Percentiles rank a stretch among this genome's conserved stretches.
Conservation (phyloP, 2,888 invertebrate species). For the Coelinius sp. region DNA sequence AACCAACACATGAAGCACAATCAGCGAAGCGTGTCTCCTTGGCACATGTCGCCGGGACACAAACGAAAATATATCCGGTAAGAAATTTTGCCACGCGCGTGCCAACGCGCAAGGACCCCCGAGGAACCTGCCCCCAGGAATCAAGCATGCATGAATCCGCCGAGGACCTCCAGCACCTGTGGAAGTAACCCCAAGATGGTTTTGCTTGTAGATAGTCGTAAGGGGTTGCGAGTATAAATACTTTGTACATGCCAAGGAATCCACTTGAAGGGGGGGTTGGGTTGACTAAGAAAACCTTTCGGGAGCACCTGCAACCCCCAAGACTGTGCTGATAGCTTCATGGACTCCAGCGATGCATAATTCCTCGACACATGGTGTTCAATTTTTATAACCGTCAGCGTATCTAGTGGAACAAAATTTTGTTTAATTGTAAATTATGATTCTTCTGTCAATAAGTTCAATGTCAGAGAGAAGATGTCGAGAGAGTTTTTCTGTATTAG, state of each 20-base stretch:
- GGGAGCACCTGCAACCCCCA: conserved; percentile 68
- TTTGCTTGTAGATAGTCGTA: background rate
- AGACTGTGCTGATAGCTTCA: conserved; percentile 55
- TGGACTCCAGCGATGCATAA: conserved; percentile 59
- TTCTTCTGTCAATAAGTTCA: no score
- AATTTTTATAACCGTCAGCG: conserved; percentile 15
- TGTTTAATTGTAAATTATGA: no score
- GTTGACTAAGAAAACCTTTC: background rate
- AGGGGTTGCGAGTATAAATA: conserved; percentile 42
- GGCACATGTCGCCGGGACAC: conserved; percentile 51
- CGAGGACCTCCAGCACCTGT: conserved; percentile 38
- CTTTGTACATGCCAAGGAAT: conserved; percentile 1
- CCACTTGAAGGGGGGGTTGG: background rate
- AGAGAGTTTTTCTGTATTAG: no score
- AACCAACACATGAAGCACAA: conserved; percentile 57
- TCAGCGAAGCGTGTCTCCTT: conserved; percentile 54
- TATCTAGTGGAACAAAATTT: background rate
- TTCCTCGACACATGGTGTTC: conserved; percentile 63
- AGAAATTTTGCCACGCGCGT: conserved; percentile 7
- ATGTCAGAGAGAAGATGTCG: no score
- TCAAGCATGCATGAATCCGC: conserved; percentile 70
- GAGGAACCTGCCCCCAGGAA: conserved; percentile 55
- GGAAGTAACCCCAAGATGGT: conserved; percentile 32
- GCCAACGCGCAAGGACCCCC: conserved; percentile 35
- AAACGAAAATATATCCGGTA: conserved; percentile 26